These are phyloP conservation scores for Picathartes gymnocephalus DNA, from an alignment of 2,113 vertebrate species.

Conservation along the genomic window DNA sequence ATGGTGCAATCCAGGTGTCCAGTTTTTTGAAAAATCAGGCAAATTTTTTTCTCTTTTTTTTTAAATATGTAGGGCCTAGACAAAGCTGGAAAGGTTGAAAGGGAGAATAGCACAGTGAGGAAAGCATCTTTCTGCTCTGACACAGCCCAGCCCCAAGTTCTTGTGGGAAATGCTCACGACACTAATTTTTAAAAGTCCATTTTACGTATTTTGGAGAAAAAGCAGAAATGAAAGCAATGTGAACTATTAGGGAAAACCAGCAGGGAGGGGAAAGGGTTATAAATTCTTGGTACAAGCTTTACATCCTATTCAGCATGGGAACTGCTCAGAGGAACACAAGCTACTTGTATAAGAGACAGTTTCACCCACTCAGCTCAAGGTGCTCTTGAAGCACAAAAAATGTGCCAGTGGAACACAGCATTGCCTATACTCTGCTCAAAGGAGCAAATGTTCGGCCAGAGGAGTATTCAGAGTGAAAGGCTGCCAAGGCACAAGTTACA, in stretches of 20 bases:
- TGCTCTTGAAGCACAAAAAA: not conserved
- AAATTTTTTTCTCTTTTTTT: not conserved
- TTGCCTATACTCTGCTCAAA: not conserved
- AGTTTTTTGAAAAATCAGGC: not conserved
- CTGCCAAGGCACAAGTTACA: not conserved
- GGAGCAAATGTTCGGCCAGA: not conserved
- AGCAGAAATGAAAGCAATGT: not conserved
- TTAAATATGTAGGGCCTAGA: not conserved
- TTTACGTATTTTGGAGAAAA: not conserved
- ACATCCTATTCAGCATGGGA: not conserved
- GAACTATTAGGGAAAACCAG: not conserved
- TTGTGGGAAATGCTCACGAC: not conserved
- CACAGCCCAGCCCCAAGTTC: not conserved
- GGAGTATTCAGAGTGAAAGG: not conserved
- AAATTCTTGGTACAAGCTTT: not conserved
- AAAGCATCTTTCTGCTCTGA: not conserved
- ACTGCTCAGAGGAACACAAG: not conserved
- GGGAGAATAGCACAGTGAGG: not conserved
- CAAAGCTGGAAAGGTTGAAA: not conserved
- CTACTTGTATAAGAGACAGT: not conserved
- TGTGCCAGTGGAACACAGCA: not conserved
- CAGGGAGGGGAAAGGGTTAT: not conserved
- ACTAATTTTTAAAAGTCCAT: not conserved
- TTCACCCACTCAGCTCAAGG: not conserved
- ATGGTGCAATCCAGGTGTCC: not conserved